Evolutionary conservation across 1,140 invertebrate species (phyloP), one percentile per base, ranked within the genome.

Genomic region (Brachionus sp.): DNA sequence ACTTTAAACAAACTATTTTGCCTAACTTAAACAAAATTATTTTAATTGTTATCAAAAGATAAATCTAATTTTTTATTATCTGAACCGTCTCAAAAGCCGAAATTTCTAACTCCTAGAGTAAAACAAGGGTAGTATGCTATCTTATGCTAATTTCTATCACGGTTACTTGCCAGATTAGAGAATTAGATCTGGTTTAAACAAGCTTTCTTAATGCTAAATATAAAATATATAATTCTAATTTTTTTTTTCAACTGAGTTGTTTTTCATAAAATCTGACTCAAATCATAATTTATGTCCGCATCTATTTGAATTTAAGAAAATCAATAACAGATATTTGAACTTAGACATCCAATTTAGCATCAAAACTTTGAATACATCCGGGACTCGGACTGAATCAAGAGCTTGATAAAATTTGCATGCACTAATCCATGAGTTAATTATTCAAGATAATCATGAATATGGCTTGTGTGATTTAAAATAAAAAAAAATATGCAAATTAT

Each of bases 281-380:
- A 66, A 70, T 70, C 66, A 70, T 70, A 70, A 70, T 70, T 70
- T 70, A 70, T 70, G 66, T 70, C 35, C 35, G 66, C 19, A 39
- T 70, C 37, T 19, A 44, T 16, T 16, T 5, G 29, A 13, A 9
- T 23, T 66, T 9, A 13, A 70, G 37, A 70, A 70, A 70, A 70
- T 70, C 66, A 39, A 70, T 70, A 70, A 68, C 13, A 25, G 10
- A 33, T 19, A 57, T 57, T 57, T 57, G 50, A 57, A 57, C 50
- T 57, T 9, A 57, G 50, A 19, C n/a, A 57, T 57, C 50, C 16
- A 57, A 19, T 57, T 16, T 25, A 19, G 2, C 19, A 9, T 19
- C 50, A 57, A 57, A 50, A 13, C 19, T 57, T 19, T 19, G 9
- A 57, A 57, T 25, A 19, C 50, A 57, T 57, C 50, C n/a, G 50